Conservation (phyloP, 2,113 vertebrate genomes). For the crab-eating macaque (Macaca fascicularis) region DNA sequence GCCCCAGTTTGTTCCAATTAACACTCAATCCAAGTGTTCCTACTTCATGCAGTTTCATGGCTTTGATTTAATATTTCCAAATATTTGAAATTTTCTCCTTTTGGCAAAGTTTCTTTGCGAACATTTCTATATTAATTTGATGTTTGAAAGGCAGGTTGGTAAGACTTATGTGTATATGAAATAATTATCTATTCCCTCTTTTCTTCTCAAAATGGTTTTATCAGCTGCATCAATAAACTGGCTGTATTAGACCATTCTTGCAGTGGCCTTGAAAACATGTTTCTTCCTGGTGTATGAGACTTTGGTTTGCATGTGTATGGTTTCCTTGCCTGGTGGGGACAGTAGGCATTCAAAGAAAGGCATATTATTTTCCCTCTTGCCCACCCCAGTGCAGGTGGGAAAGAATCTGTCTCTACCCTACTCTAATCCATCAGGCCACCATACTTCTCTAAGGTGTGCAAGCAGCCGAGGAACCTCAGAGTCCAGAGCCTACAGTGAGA, state of each 20-base stretch:
- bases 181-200: not conserved
- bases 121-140: not conserved
- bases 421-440: no score
- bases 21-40: not conserved
- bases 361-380: not conserved
- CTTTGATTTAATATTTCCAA: conserved; percentile 37
- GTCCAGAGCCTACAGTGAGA: not conserved
- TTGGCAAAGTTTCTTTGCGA: not conserved
- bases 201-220: not conserved
- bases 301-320: not conserved
- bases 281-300: not conserved
- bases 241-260: no score
- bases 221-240: not conserved
- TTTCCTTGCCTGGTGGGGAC: not conserved
- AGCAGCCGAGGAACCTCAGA: not conserved
- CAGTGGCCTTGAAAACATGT: not conserved
- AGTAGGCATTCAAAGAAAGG: not conserved
- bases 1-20: not conserved
- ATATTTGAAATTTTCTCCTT: not conserved
- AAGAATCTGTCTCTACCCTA: not conserved
- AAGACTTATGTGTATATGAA: conserved; percentile 13
- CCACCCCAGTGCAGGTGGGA: not conserved
- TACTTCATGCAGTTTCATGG: not conserved
- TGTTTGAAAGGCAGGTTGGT: not conserved
- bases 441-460: not conserved